A percentile compares a stretch with the other conserved stretches of the same genome.
Evolutionary conservation across 1,140 invertebrate species (phyloP).

Genomic region (Sweltsa coloradensis): DNA sequence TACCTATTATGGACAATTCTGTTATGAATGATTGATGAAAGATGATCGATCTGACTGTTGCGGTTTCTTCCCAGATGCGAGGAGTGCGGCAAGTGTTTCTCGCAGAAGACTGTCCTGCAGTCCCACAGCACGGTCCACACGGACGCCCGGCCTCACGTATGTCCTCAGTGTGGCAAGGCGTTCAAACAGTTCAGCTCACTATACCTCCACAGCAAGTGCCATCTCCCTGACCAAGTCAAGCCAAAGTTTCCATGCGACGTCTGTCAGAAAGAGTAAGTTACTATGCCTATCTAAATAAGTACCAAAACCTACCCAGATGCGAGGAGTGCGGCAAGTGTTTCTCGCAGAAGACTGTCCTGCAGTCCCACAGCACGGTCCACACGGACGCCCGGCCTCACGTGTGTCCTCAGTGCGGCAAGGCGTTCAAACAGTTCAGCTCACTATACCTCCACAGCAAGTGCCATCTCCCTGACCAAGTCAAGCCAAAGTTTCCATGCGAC

Average conservation of each 20-base stretch:
- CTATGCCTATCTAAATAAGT: too few relatives aligned
- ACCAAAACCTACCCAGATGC: slow-evolving; percentile 21
- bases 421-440: slow-evolving; percentile 23
- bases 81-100: slow-evolving; percentile 24
- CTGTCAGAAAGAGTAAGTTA: slow-evolving; percentile 13
- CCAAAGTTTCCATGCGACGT: slow-evolving; percentile 15
- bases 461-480: slow-evolving; percentile 22
- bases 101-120: slow-evolving; percentile 21
- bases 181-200: slow-evolving; percentile 24
- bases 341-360: slow-evolving; percentile 21
- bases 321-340: slow-evolving; percentile 24
- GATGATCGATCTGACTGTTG: neutral
- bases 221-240: slow-evolving; percentile 22
- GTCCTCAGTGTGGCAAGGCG: slow-evolving; percentile 24
- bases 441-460: slow-evolving; percentile 22
- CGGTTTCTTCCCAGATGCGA: slow-evolving; percentile 21
- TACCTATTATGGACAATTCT: too few relatives aligned
- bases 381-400: slow-evolving; percentile 22
- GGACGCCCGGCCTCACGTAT: slow-evolving; percentile 23
- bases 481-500: slow-evolving; percentile 16
- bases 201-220: slow-evolving; percentile 20
- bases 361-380: slow-evolving; percentile 21
- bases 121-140: slow-evolving; percentile 22
- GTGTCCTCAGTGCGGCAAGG: slow-evolving; percentile 25
- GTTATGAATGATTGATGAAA: too few relatives aligned